A percentile compares a stretch with the other conserved stretches of the same genome.
Conservation (phyloP, 2,888 invertebrate species). For the Spodoptera exigua region DNA sequence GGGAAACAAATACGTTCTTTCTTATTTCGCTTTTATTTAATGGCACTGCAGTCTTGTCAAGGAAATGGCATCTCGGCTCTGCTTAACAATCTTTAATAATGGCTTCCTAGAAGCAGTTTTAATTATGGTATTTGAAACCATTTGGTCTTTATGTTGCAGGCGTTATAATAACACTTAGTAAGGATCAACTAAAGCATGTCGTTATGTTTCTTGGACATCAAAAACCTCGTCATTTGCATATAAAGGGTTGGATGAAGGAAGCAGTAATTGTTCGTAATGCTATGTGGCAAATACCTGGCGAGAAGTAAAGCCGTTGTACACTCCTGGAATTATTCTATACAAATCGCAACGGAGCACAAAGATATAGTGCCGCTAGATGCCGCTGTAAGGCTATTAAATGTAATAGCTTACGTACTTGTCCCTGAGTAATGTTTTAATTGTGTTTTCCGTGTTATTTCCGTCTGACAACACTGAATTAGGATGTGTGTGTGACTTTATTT, state of each 20-base stretch:
- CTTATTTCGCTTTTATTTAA: constrained; percentile 59
- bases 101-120: constrained; percentile 3
- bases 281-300: constrained; percentile 78
- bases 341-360: constrained; percentile 70
- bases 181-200: too few relatives aligned
- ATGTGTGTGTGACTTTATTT: constrained; percentile 34
- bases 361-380: constrained; percentile 43
- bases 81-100: constrained; percentile 10
- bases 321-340: constrained; percentile 81
- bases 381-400: constrained; percentile 41
- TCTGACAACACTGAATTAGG: constrained; percentile 24
- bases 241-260: constrained; percentile 67
- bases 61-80: constrained; percentile 8
- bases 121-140: constrained; percentile 3
- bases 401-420: constrained; percentile 52
- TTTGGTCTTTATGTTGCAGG: neutral
- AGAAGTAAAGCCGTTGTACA: constrained; percentile 74
- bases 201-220: constrained; percentile 12
- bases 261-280: constrained; percentile 82
- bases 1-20: constrained; percentile 61
- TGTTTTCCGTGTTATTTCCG: constrained; percentile 43
- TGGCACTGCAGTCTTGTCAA: constrained; percentile 31
- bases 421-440: constrained; percentile 54
- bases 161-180: neutral
- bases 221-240: constrained; percentile 55